Evolutionary conservation across 2,797 vertebrate species (phyloP).

Genomic region (Garrulus glandarius): DNA sequence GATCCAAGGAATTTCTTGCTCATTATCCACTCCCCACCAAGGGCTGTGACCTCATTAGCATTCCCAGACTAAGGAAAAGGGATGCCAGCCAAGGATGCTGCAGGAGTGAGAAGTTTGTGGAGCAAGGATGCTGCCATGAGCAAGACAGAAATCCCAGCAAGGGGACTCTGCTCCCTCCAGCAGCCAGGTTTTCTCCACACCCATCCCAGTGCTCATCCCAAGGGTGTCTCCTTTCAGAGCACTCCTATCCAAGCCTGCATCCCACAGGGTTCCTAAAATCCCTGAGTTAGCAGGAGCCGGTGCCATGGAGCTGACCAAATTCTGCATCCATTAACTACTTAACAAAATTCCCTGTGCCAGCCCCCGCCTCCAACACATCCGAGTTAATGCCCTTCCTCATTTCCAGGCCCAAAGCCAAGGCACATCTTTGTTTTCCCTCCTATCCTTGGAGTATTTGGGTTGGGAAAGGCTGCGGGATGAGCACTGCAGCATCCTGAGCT

Average conservation of each 20-base stretch:
- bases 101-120: not conserved
- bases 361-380: not conserved
- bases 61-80: not conserved
- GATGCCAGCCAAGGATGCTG: not conserved
- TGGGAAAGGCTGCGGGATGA: not conserved
- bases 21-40: not conserved
- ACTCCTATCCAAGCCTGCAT: not conserved
- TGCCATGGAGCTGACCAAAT: conserved; percentile 4
- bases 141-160: not conserved
- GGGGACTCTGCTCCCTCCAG: not conserved
- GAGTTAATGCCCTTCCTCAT: conserved; percentile 16
- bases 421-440: not conserved
- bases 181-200: not conserved
- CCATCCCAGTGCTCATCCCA: not conserved
- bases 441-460: not conserved
- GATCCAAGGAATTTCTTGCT: not conserved
- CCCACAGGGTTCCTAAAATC: not conserved
- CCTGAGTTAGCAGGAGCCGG: not conserved
- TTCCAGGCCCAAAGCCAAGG: conserved; percentile 49
- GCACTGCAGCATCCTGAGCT: not conserved
- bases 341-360: conserved; percentile 32
- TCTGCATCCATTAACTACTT: conserved; percentile 31
- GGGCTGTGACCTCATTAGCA: not conserved
- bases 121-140: not conserved
- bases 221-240: not conserved